Conservation (phyloP, 2,113 vertebrate genomes). For the Porphyrio hochstetteri region DNA sequence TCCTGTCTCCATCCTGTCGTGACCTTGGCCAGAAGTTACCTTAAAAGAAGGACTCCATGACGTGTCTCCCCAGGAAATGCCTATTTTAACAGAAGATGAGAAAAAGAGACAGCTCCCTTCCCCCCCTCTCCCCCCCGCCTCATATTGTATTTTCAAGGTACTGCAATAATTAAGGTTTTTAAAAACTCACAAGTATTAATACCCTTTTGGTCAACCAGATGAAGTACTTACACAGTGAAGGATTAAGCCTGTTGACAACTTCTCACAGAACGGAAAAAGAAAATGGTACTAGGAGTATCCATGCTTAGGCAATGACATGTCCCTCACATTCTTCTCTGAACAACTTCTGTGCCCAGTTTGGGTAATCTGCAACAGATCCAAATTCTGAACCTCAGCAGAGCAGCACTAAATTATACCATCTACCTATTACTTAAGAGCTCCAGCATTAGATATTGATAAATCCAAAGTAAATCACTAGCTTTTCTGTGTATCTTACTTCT, state of each 20-base stretch:
- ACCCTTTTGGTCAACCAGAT: neutral
- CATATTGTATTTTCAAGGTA: neutral
- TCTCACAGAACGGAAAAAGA: neutral
- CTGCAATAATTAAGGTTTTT: neutral
- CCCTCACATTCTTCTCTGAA: neutral
- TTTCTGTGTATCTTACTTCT: neutral
- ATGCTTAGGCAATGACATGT: neutral
- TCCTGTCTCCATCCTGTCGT: neutral
- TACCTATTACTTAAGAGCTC: neutral
- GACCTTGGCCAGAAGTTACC: neutral
- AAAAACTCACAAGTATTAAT: neutral
- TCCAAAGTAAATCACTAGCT: neutral
- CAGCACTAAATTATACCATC: neutral
- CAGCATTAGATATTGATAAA: neutral
- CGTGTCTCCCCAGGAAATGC: neutral
- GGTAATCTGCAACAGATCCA: neutral
- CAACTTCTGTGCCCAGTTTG: neutral
- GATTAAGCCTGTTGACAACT: neutral
- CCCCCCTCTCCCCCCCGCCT: rapidly evolving
- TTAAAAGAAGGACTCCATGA: neutral
- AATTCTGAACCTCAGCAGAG: neutral
- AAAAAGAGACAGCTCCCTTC: neutral
- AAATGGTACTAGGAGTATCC: neutral
- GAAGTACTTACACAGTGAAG: neutral
- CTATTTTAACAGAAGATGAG: neutral